These are phyloP conservation scores for Neria commutata DNA, from an alignment of 2,888 invertebrate species.

Conservation along the genomic window DNA sequence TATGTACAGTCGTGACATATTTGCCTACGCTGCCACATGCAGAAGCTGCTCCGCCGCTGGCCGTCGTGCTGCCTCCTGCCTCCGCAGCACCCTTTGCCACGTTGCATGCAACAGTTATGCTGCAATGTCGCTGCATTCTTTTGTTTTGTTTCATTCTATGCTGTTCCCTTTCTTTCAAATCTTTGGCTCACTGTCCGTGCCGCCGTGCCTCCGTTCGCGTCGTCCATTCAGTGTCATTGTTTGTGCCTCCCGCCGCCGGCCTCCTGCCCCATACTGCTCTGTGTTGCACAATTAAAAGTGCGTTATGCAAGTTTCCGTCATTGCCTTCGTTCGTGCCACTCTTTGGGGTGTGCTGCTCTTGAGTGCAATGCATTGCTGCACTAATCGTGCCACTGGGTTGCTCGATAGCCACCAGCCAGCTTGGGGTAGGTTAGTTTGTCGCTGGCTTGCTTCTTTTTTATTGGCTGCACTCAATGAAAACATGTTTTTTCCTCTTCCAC, in stretches of 20 bases:
- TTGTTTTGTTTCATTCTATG: neutral
- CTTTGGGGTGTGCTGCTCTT: constrained; percentile 3
- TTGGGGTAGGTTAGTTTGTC: constrained; percentile 15
- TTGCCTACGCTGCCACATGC: constrained; percentile 31
- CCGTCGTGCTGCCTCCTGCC: constrained; percentile 28
- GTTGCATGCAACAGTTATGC: constrained; percentile 24
- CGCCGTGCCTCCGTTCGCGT: neutral
- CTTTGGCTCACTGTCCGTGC: neutral
- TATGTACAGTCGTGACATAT: constrained; percentile 38
- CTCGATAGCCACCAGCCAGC: constrained; percentile 33
- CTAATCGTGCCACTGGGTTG: neutral
- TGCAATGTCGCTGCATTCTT: constrained; percentile 6
- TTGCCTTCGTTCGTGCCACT: constrained; percentile 17
- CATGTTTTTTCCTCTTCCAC: neutral
- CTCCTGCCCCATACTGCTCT: neutral
- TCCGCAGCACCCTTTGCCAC: constrained; percentile 35
- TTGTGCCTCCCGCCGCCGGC: neutral
- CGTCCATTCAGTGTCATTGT: neutral
- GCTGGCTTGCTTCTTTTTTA: constrained; percentile 12
- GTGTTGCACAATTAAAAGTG: constrained; percentile 46
- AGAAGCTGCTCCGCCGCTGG: neutral
- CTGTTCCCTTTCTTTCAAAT: neutral
- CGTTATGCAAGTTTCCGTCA: constrained; percentile 48
- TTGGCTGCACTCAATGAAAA: constrained; percentile 11
- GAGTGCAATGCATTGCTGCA: neutral